Percentiles rank a stretch among this genome's conserved stretches.
Evolutionary conservation across 2,888 invertebrate genomes (phyloP).

Genomic region (Dicycla oo): DNA sequence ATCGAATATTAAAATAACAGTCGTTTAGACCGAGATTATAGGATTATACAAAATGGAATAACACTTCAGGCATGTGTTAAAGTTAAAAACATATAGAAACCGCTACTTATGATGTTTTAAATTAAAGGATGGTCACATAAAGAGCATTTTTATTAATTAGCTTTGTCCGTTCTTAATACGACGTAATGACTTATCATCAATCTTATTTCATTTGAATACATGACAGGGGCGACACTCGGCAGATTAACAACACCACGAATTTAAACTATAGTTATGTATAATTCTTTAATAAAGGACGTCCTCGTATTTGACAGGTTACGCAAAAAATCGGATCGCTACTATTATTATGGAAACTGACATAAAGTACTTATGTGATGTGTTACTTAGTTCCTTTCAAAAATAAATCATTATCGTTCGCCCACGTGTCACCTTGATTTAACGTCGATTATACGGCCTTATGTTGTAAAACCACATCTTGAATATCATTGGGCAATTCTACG

Average conservation of each 20-base stretch:
- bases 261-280: not conserved
- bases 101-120: slow-evolving; percentile 1
- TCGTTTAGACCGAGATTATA: not conserved
- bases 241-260: slow-evolving; percentile 14
- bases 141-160: slow-evolving; percentile 9
- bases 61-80: not conserved
- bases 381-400: slow-evolving; percentile 22
- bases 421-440: slow-evolving; percentile 56
- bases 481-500: slow-evolving; percentile 49
- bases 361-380: slow-evolving; percentile 19
- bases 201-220: slow-evolving; percentile 44
- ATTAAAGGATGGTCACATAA: slow-evolving; percentile 3
- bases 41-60: slow-evolving; percentile 25
- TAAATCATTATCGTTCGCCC: slow-evolving; percentile 48
- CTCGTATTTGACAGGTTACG: slow-evolving; percentile 22
- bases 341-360: slow-evolving; percentile 17
- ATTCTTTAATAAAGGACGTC: not conserved
- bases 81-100: not conserved
- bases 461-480: slow-evolving; percentile 16
- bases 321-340: slow-evolving; percentile 12
- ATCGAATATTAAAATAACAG: not conserved
- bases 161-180: slow-evolving; percentile 8
- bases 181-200: slow-evolving; percentile 39
- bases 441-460: slow-evolving; percentile 17
- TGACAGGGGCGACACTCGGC: slow-evolving; percentile 20